These are phyloP conservation scores for Bucorvus abyssinicus DNA, from an alignment of 2,797 vertebrate genomes.

Conservation along the genomic window DNA sequence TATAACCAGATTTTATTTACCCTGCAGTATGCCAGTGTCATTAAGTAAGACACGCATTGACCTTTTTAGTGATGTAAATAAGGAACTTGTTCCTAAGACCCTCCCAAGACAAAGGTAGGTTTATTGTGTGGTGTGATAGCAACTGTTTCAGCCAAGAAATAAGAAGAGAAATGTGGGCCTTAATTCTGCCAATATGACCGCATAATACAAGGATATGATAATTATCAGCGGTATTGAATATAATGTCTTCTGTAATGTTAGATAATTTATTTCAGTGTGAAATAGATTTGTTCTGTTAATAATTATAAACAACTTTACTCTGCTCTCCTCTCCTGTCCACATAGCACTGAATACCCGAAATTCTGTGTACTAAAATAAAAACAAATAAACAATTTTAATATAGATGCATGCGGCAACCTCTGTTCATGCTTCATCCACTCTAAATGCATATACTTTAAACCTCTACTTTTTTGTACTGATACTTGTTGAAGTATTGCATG, in stretches of 20 bases:
- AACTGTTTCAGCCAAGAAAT: not conserved
- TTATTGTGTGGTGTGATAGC: not conserved
- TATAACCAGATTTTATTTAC: not conserved
- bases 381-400: not conserved
- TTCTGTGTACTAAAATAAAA: not conserved
- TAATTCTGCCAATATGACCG: not conserved
- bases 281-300: not conserved
- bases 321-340: not conserved
- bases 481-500: not conserved
- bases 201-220: not conserved
- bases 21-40: not conserved
- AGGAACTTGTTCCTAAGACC: not conserved
- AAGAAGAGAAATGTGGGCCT: not conserved
- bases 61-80: not conserved
- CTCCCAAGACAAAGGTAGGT: not conserved
- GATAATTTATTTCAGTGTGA: not conserved
- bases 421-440: conserved; percentile 10
- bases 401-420: not conserved
- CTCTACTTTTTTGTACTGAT: not conserved
- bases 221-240: not conserved
- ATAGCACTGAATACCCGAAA: not conserved
- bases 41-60: not conserved
- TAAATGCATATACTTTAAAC: not conserved
- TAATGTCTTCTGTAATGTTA: not conserved
- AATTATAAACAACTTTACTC: not conserved